Evolutionary conservation across 35 echinoderm and acorn worm species (phyloP).

Genomic region (Ophioderma brevispina): DNA sequence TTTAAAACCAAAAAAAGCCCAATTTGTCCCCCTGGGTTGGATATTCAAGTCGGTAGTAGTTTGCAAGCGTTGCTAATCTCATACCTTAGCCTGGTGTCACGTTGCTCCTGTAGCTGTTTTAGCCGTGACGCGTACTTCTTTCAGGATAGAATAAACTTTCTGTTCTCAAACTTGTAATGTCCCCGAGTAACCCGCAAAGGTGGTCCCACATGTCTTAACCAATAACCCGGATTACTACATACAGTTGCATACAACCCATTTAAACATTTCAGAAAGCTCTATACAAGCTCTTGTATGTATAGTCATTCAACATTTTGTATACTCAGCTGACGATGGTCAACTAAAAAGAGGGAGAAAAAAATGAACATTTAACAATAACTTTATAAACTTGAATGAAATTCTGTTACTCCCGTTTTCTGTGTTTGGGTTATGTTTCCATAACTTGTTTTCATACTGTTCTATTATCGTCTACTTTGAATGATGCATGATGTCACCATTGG

Average conservation of each 20-base stretch:
- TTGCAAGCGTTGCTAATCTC: background rate
- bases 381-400: background rate
- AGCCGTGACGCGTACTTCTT: background rate
- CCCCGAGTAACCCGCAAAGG: background rate
- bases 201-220: background rate
- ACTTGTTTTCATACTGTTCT: no score
- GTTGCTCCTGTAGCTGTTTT: background rate
- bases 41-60: background rate
- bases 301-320: background rate
- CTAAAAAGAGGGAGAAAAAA: background rate
- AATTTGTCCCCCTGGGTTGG: background rate
- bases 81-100: background rate
- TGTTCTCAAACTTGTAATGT: slow-evolving; percentile 6
- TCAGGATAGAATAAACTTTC: background rate
- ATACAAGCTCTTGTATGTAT: no score
- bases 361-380: background rate
- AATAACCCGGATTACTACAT: background rate
- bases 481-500: no score
- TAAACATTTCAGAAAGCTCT: background rate
- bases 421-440: background rate
- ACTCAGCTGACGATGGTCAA: background rate
- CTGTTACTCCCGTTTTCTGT: background rate
- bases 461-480: no score
- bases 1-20: background rate
- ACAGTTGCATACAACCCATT: background rate